Base-by-base conservation (phyloP, 2,888 invertebrate species). In the Arctia plantaginis region DNA sequence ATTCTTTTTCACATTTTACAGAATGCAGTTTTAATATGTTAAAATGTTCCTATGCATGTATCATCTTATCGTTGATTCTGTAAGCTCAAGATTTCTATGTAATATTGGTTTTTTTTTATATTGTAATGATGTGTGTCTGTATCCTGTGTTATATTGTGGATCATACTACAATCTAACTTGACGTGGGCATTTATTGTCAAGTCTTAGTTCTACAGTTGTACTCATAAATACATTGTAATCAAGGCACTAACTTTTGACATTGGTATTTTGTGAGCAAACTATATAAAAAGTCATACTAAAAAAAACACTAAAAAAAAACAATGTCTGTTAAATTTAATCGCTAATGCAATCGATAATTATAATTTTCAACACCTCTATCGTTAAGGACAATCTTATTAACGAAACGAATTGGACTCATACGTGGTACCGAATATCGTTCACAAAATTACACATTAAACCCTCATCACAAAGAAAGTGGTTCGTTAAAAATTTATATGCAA, bases 401-500 rank as follows among this genome's bases (percentile, higher is more conserved):
- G 15, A 35, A 51, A 62, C 39, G 23, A 1, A 71, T 71, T 30
- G 27, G 51, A 74, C 27, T 64, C 67, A 65, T 68, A 30, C 41
- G 75, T 47, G 77, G 67, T 30, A 23, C 55, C 78, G 70, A 74
- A 80, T 76, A 82, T 74, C 74, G 20, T 20, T 66, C 66, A 79
- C 75, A 78, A 82, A 83, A 84, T 76, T 68, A 72, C 79, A 79
- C 76, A 76, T 79, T 81, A 80, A 83, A 78, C 70, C 77, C 68
- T 71, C 78, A 77, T 79, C 80, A 83, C 82, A 81, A 83, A 77
- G 77, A 75, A 82, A 79, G 72, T 30, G 67, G 64, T 75, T 71
- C 76, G 76, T 84, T 83, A 82, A 83, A 84, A 83, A 80, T 82
- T 78, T 83, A 83, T 82, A 65, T 70, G 12, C 71, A 65, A 76